phyloP scores from a whole-genome alignment of 2,888 invertebrate species.

The Adelognathus sp. region DNA sequence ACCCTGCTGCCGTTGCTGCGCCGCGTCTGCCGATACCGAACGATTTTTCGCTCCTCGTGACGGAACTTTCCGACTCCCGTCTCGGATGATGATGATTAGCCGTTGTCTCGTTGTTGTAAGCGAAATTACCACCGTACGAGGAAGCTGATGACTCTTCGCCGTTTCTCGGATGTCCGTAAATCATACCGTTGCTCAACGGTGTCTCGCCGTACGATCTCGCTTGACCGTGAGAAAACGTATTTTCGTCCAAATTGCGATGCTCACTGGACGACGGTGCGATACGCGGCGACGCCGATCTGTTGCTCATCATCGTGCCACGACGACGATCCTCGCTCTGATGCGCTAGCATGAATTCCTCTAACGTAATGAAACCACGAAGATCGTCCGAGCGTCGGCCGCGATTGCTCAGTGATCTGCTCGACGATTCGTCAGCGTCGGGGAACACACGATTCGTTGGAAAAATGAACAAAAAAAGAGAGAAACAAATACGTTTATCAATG shows the following conservation, averaged over 20 bases:
- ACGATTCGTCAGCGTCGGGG: too few species aligned
- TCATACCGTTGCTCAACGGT: conserved; percentile 67
- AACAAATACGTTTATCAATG: neutral
- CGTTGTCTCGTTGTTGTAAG: conserved; percentile 34
- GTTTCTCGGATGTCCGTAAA: conserved; percentile 68
- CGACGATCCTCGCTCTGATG: conserved; percentile 88
- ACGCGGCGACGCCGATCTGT: conserved; percentile 56
- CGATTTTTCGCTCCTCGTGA: conserved; percentile 2
- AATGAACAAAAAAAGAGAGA: neutral
- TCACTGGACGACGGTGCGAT: conserved; percentile 72
- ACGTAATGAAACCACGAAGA: conserved; percentile 87
- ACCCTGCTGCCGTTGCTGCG: too few species aligned
- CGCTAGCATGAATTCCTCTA: conserved; percentile 90
- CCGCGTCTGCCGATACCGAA: neutral
- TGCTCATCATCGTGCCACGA: conserved; percentile 74
- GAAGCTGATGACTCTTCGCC: conserved; percentile 68
- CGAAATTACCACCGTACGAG: conserved; percentile 11
- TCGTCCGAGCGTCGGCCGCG: conserved; percentile 82
- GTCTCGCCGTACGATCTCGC: conserved; percentile 52
- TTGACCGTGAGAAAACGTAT: conserved; percentile 11
- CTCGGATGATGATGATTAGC: too few species aligned
- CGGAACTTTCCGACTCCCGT: too few species aligned
- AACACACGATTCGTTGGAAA: conserved; percentile 38
- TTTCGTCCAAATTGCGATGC: conserved; percentile 68
- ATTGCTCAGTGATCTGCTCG: conserved; percentile 67